phyloP scores from a whole-genome alignment of 2,113 vertebrate genomes.

The Zapus hudsonius region DNA sequence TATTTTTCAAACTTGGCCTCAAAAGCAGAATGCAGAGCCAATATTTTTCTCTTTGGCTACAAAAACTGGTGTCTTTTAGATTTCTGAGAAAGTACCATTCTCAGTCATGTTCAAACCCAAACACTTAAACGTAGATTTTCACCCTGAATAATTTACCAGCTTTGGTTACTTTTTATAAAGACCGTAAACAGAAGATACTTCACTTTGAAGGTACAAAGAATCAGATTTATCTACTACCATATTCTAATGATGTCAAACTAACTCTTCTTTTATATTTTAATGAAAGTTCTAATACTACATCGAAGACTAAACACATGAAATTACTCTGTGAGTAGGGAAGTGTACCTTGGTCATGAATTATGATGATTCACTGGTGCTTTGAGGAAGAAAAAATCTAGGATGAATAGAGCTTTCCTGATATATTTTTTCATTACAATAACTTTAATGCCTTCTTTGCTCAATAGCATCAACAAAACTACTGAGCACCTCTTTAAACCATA shows the following conservation, averaged over 20 bases:
- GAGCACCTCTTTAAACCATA: conserved; percentile 24
- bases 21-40: conserved; percentile 50
- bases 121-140: background rate
- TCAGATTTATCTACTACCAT: conserved; percentile 31
- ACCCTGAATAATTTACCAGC: conserved; percentile 27
- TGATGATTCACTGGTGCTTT: conserved; percentile 37
- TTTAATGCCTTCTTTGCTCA: conserved; percentile 36
- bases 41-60: conserved; percentile 44
- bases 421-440: conserved; percentile 37
- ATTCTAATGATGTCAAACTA: conserved; percentile 43
- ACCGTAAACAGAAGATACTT: background rate
- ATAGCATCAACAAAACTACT: background rate
- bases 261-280: conserved; percentile 57
- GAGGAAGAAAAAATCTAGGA: conserved; percentile 36
- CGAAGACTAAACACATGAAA: conserved; percentile 41
- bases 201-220: conserved; percentile 40
- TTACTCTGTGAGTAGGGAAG: conserved; percentile 46
- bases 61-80: background rate
- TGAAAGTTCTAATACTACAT: conserved; percentile 23
- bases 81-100: conserved; percentile 40
- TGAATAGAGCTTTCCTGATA: background rate
- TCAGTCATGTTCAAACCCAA: conserved; percentile 23
- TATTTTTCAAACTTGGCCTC: conserved; percentile 55
- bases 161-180: background rate
- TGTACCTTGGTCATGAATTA: conserved; percentile 48